Conservation (phyloP, 2,888 invertebrate genomes). For the Neoitamus cyanurus region DNA sequence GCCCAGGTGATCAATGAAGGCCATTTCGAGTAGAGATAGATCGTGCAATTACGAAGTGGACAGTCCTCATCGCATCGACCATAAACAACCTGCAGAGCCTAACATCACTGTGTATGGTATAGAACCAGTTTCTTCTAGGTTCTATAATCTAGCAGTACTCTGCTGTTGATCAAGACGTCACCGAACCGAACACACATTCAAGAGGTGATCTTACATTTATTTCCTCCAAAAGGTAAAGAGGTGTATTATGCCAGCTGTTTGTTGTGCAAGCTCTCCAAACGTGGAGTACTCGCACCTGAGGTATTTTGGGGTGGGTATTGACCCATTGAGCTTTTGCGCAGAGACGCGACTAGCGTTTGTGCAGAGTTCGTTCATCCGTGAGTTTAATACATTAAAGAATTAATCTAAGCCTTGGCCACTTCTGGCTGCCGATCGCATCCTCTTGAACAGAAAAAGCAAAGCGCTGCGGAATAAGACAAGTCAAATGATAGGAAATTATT, state of each 20-base stretch:
- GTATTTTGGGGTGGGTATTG: neutral
- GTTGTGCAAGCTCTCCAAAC: neutral
- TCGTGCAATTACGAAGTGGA: neutral
- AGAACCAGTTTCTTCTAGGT: neutral
- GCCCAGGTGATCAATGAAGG: neutral
- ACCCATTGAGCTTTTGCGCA: neutral
- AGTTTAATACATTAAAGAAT: neutral
- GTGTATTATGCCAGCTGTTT: neutral
- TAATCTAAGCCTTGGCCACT: slow-evolving; percentile 1
- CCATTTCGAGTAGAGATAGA: neutral
- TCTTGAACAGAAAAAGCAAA: neutral
- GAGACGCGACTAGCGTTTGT: neutral
- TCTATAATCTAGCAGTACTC: neutral
- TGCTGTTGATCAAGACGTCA: neutral
- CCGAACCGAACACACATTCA: neutral
- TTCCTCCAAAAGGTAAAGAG: neutral
- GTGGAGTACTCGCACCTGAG: neutral
- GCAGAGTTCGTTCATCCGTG: neutral
- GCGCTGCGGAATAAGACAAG: neutral
- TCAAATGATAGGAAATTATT: slow-evolving; percentile 7
- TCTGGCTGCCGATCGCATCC: neutral
- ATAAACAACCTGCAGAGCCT: neutral
- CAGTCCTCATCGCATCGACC: neutral
- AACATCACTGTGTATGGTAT: neutral
- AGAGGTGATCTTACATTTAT: neutral